phyloP scores from a whole-genome alignment of 2,888 invertebrate genomes.

The Ethmia dodecea region DNA sequence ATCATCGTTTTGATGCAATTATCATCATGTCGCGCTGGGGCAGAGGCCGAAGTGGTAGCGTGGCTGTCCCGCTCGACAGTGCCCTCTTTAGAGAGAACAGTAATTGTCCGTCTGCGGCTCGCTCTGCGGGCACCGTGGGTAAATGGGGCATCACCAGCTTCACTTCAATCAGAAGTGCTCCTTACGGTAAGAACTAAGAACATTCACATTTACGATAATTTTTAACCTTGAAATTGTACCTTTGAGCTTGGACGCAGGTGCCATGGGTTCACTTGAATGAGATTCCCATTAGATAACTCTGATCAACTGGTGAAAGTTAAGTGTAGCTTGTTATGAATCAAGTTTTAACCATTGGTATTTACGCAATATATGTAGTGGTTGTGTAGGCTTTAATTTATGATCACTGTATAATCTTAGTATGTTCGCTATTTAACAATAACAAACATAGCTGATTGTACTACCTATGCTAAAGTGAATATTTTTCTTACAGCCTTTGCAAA shows the following conservation, averaged over 20 bases:
- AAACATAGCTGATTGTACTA: no score
- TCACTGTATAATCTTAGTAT: not conserved
- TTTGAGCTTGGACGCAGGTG: conserved; percentile 6
- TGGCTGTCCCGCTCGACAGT: conserved; percentile 80
- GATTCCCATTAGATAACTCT: conserved; percentile 24
- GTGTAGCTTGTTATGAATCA: not conserved
- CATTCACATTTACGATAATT: conserved; percentile 20
- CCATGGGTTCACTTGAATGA: conserved; percentile 14
- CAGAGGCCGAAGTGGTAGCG: conserved; percentile 78
- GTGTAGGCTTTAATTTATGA: not conserved
- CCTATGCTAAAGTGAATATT: conserved; percentile 4
- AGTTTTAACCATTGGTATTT: no score
- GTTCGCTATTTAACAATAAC: no score
- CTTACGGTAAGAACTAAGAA: conserved; percentile 82
- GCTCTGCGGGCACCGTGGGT: conserved; percentile 93
- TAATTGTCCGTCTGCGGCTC: conserved; percentile 91
- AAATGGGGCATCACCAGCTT: conserved; percentile 97
- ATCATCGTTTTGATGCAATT: conserved; percentile 73
- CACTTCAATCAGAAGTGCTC: conserved; percentile 90
- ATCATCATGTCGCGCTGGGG: conserved; percentile 81
- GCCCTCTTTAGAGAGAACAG: conserved; percentile 84
- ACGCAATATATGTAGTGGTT: not conserved
- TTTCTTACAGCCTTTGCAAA: conserved; percentile 60
- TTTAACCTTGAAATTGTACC: conserved; percentile 24
- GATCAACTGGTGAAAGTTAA: conserved; percentile 8